Evolutionary conservation across 1,140 invertebrate genomes (phyloP), one percentile per base, ranked within the genome.

Genomic region (Tetraneura akinire): DNA sequence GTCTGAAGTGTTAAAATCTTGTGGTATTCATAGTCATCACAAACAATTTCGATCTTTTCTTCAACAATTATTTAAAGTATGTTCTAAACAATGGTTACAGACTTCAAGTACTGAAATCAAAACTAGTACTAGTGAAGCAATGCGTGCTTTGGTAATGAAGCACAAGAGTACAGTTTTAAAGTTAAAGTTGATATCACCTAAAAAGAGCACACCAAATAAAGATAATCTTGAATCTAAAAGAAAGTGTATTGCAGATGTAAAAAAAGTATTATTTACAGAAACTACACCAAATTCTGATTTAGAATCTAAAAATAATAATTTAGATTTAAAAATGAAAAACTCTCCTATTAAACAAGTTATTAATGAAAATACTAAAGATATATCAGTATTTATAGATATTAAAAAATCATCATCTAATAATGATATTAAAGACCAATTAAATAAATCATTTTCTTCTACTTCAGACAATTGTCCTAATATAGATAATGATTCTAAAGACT

Each of bases 31-130:
- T 60, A 78, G 74, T 47, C 55, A 78, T 57, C 74, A 78, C 37
- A 78, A 78, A 11, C 74, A 78, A 45, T 78, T 78, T 45, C 74
- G 74, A 13, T 23, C 23, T 6, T 78, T 78, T 26, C 74, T 78
- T 78, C 74, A 60, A 60, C 74, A 78, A 62, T 60, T 78, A 57
- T 78, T 78, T 1, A 78, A 78, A 62, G 74, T 78, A 14, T 78
- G 74, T 62, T 78, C 74, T 45, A 78, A 78, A 60, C 74, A 78
- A 78, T 78, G 74, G 74, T 78, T 78, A 21, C n/a, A 78, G 26
- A 37, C 47, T 1, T 42, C 73, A 18, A 1, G 14, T 62, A 47
- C 14, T 29, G 55, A 57, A 26, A 10, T 78, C 6, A 78, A 62
- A 78, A 78, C 74, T 26, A 57, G 74, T 45, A 78, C 74, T 62